Evolutionary conservation across 2,113 vertebrate species (phyloP).

Genomic region (Formicarius rufipectus): DNA sequence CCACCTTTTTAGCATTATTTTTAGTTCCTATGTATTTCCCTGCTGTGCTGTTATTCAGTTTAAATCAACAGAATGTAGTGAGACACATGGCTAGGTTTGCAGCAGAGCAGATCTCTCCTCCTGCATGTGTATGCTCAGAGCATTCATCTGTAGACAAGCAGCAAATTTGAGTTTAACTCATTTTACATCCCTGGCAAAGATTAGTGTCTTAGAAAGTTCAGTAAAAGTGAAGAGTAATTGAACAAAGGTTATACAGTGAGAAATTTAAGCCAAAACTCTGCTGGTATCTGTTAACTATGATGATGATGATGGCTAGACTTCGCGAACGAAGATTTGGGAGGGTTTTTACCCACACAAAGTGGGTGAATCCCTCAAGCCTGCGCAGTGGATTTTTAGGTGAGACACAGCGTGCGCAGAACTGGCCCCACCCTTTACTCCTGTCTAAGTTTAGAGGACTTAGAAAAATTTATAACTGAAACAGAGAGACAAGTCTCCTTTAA

Average conservation of each 20-base stretch:
- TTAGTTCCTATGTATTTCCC: constrained; percentile 22
- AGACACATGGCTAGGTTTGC: constrained; percentile 5
- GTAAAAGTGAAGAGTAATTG: neutral
- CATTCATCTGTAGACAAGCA: constrained; percentile 5
- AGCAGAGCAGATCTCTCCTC: neutral
- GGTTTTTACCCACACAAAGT: too few species aligned
- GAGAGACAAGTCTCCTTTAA: too few species aligned
- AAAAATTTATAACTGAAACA: too few species aligned
- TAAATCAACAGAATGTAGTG: constrained; percentile 39
- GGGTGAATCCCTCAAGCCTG: too few species aligned
- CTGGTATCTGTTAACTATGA: constrained; percentile 22
- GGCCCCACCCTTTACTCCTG: too few species aligned
- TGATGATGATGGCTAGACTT: too few species aligned
- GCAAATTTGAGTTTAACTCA: neutral
- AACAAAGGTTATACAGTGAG: neutral
- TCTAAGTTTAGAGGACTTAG: too few species aligned
- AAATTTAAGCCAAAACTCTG: constrained; percentile 8
- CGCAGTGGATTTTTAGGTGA: too few species aligned
- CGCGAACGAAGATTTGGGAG: too few species aligned
- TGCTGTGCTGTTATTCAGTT: constrained; percentile 43
- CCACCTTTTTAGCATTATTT: constrained; percentile 48
- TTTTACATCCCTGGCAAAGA: constrained; percentile 14
- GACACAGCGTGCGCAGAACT: too few species aligned
- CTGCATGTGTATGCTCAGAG: neutral
- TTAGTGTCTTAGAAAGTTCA: neutral